A percentile compares a stretch with the other conserved stretches of the same genome.
These are phyloP conservation scores for Drosophila testacea DNA, from an alignment of 2,888 invertebrate genomes.

Conservation along the genomic window DNA sequence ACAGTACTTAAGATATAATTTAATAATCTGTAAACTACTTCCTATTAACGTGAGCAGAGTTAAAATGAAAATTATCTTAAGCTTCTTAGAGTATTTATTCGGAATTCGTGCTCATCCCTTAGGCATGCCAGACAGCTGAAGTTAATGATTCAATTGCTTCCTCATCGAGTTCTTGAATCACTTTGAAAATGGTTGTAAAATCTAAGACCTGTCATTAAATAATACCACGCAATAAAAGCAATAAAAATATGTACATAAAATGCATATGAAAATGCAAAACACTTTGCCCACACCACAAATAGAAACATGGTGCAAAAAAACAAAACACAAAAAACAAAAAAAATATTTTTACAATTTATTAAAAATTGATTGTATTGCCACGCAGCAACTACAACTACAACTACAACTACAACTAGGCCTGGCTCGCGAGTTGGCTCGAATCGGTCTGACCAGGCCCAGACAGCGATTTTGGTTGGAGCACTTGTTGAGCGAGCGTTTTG, in stretches of 20 bases:
- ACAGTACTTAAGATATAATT: slow-evolving; percentile 1
- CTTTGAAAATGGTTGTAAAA: slow-evolving; percentile 47
- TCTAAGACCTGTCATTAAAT: slow-evolving; percentile 70
- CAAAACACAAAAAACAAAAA: slow-evolving; percentile 23
- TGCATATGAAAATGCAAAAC: slow-evolving; percentile 74
- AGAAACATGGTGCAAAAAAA: slow-evolving; percentile 39
- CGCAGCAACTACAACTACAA: slow-evolving; percentile 49
- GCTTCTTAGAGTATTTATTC: slow-evolving; percentile 25
- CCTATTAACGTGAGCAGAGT: background rate
- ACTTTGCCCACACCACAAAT: slow-evolving; percentile 51
- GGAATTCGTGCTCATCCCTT: slow-evolving; percentile 14
- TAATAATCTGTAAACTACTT: slow-evolving; percentile 2
- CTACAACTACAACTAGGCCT: slow-evolving; percentile 29
- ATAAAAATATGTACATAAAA: slow-evolving; percentile 49
- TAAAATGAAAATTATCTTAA: slow-evolving; percentile 6
- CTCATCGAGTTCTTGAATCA: slow-evolving; percentile 36
- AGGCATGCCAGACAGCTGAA: slow-evolving; percentile 3
- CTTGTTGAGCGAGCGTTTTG: slow-evolving; percentile 69
- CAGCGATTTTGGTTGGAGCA: slow-evolving; percentile 46
- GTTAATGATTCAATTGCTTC: slow-evolving; percentile 44
- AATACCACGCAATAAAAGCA: slow-evolving; percentile 70
- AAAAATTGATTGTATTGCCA: slow-evolving; percentile 79
- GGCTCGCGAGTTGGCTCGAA: slow-evolving; percentile 37
- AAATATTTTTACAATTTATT: slow-evolving; percentile 71
- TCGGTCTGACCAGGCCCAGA: slow-evolving; percentile 35